Evolutionary conservation across 2,113 vertebrate genomes (phyloP).

Genomic region (Centropristis striata): DNA sequence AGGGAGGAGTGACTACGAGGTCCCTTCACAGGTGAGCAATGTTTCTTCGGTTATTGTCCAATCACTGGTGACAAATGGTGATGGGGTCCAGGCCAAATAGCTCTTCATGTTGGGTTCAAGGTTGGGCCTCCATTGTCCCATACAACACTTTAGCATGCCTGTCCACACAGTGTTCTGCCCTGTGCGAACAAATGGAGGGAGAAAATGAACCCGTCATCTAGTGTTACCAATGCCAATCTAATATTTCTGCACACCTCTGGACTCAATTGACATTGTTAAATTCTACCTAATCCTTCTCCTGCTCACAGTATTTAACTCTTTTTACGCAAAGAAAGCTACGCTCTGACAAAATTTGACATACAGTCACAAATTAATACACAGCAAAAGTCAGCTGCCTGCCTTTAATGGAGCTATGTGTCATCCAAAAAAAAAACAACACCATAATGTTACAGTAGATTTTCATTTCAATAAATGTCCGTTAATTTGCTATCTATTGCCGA

Average conservation of each 20-base stretch:
- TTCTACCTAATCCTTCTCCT: slow-evolving; percentile 29
- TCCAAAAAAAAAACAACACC: background rate
- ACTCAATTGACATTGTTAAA: slow-evolving; percentile 36
- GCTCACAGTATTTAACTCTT: slow-evolving; percentile 11
- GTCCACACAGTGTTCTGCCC: background rate
- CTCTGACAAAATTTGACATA: background rate
- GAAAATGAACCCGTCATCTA: slow-evolving; percentile 27
- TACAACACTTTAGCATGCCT: slow-evolving; percentile 2
- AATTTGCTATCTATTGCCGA: no score
- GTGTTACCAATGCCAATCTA: slow-evolving; percentile 22
- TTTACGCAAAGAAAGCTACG: background rate
- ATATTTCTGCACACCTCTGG: slow-evolving; percentile 16
- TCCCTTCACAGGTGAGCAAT: slow-evolving; percentile 47
- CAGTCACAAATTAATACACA: background rate
- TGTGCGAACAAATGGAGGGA: background rate
- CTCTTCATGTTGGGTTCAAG: slow-evolving; percentile 58
- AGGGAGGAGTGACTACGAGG: slow-evolving; percentile 10
- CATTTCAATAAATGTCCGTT: no score
- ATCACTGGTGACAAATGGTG: slow-evolving; percentile 56
- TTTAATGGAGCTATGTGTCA: background rate
- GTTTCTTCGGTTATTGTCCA: slow-evolving; percentile 51
- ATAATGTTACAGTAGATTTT: background rate
- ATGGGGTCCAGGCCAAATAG: slow-evolving; percentile 47
- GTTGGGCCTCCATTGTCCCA: slow-evolving; percentile 40
- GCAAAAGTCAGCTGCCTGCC: background rate